These are phyloP conservation scores for Melieria picta DNA, from an alignment of 2,888 invertebrate species.

Conservation along the genomic window DNA sequence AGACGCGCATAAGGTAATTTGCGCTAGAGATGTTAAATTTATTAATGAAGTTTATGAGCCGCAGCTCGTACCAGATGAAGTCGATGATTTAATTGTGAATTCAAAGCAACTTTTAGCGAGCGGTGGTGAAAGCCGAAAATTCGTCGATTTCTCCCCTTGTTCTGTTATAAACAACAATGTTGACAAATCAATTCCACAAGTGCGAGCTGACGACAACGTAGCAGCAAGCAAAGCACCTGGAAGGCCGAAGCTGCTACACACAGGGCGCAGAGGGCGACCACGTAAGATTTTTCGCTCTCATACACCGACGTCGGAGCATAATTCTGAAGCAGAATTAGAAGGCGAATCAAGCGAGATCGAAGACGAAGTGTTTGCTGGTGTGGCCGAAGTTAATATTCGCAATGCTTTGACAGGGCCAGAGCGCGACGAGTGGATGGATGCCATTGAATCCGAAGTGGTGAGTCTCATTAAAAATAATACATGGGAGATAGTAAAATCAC, in stretches of 20 bases:
- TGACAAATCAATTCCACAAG: not conserved
- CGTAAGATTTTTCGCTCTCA: slow-evolving; percentile 19
- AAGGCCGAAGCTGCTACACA: slow-evolving; percentile 21
- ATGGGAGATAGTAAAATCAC: slow-evolving; percentile 27
- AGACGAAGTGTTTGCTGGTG: slow-evolving; percentile 34
- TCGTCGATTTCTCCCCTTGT: slow-evolving; percentile 19
- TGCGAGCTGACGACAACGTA: not conserved
- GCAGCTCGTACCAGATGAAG: not conserved
- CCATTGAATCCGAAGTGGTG: slow-evolving; percentile 37
- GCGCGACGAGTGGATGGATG: slow-evolving; percentile 33
- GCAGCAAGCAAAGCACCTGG: slow-evolving; percentile 20
- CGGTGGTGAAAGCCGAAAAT: not conserved
- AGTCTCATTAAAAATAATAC: slow-evolving; percentile 38
- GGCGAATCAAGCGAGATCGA: slow-evolving; percentile 8
- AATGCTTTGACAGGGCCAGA: slow-evolving; percentile 31
- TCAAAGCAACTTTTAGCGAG: not conserved
- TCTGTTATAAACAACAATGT: not conserved
- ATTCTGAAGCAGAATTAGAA: not conserved
- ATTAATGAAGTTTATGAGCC: slow-evolving; percentile 6
- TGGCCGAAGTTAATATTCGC: slow-evolving; percentile 29
- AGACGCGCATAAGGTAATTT: slow-evolving; percentile 13
- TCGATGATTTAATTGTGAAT: not conserved
- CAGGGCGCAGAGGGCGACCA: slow-evolving; percentile 28
- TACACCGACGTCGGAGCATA: not conserved
- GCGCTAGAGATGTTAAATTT: slow-evolving; percentile 32